Percentiles rank a stretch among this genome's conserved stretches.
Evolutionary conservation across 2,113 vertebrate genomes (phyloP).

Genomic region (Eudyptes chrysolophus): DNA sequence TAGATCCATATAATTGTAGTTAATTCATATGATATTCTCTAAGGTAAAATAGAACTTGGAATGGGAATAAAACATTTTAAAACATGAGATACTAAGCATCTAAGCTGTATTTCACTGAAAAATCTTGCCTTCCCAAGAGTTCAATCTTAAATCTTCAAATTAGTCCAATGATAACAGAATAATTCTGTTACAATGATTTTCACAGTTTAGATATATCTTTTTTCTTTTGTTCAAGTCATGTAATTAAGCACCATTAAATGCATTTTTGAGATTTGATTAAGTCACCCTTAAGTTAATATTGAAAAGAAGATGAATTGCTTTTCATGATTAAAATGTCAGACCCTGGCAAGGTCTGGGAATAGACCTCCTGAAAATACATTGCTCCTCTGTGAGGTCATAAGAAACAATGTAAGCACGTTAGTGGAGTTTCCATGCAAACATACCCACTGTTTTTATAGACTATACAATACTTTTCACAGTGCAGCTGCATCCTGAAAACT

Average conservation of each 20-base stretch:
- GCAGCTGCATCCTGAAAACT: background rate
- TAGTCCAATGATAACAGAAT: background rate
- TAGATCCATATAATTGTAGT: background rate
- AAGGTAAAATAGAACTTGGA: slow-evolving; percentile 22
- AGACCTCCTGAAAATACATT: slow-evolving; percentile 28
- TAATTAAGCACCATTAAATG: slow-evolving; percentile 69
- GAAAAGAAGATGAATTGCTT: slow-evolving; percentile 63
- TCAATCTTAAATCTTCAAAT: slow-evolving; percentile 46
- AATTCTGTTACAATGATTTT: slow-evolving; percentile 28
- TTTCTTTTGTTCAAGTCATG: slow-evolving; percentile 28
- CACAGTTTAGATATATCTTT: slow-evolving; percentile 39
- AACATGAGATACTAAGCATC: background rate
- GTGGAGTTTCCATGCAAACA: slow-evolving; percentile 56
- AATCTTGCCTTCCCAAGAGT: slow-evolving; percentile 3
- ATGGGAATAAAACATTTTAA: background rate
- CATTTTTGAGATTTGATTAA: slow-evolving; percentile 64
- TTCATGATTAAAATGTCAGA: slow-evolving; percentile 41
- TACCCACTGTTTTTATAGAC: slow-evolving; percentile 34
- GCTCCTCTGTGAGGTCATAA: slow-evolving; percentile 34
- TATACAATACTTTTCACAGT: background rate
- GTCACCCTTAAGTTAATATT: slow-evolving; percentile 49
- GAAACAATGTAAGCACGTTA: slow-evolving; percentile 6
- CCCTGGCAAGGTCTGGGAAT: slow-evolving; percentile 39
- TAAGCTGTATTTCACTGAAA: slow-evolving; percentile 2
- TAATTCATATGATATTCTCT: background rate